A percentile compares a stretch with the other conserved stretches of the same genome.
phyloP scores from a whole-genome alignment of 2,797 vertebrate genomes.

The Lophotriccus pileatus region DNA sequence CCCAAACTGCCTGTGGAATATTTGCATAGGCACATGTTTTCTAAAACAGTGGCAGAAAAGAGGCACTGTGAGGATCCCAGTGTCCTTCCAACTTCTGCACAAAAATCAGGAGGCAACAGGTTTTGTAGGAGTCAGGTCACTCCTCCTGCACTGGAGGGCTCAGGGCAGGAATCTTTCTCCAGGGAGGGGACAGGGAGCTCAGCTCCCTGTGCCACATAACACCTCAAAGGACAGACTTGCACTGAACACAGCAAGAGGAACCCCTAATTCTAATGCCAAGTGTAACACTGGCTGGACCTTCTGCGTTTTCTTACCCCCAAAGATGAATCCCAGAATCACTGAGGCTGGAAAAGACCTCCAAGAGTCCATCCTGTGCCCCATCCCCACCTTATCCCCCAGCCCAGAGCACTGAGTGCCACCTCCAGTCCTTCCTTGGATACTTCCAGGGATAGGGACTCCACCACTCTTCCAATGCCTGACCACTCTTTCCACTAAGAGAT shows the following conservation, averaged over 20 bases:
- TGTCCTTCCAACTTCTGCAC: not conserved
- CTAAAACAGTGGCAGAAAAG: not conserved
- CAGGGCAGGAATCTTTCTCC: not conserved
- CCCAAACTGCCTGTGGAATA: not conserved
- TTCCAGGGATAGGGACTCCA: not conserved
- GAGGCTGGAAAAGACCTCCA: not conserved
- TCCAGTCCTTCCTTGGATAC: not conserved
- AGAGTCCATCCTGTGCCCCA: not conserved
- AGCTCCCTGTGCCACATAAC: not conserved
- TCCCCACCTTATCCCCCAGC: not conserved
- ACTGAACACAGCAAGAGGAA: not conserved
- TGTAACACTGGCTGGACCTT: not conserved
- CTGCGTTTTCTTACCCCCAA: too few relatives aligned
- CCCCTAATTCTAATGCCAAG: not conserved
- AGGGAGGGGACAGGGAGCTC: not conserved
- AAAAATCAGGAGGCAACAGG: not conserved
- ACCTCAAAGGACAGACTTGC: rapidly evolving
- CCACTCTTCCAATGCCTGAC: not conserved
- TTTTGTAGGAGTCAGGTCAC: rapidly evolving
- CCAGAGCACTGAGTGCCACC: not conserved
- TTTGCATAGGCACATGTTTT: not conserved
- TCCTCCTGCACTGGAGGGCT: too few relatives aligned
- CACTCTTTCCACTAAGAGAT: not conserved
- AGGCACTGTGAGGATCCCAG: not conserved
- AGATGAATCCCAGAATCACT: not conserved